Evolutionary conservation across 1,140 invertebrate species (phyloP), one percentile per base, ranked within the genome.

Genomic region (Drosophila insularis): DNA sequence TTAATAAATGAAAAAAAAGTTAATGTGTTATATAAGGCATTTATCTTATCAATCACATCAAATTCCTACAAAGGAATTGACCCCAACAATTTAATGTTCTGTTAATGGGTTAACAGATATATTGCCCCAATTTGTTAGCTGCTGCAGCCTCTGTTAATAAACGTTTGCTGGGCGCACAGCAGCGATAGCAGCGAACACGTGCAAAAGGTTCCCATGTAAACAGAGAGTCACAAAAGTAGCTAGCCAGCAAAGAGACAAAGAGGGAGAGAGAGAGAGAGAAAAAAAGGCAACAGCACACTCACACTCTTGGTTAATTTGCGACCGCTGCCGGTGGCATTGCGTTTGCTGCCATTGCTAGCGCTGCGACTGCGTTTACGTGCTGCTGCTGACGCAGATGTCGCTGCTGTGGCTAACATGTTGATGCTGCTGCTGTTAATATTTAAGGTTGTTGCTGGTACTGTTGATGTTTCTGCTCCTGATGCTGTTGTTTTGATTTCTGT

Each of bases 261-360:
- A 72, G 46, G 39, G 13, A 32, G 39, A 27, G 11, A 54, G 13
- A 56, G 35, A 74, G 35, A 60, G 39, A 65, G 37, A 70, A 37
- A 61, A 10, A 66, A 23, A 78, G 71, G 60, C 40, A 79, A 86
- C 39, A 68, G 74, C 32, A 56, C 37, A 89, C 84, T 89, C 84
- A 89, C 84, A 77, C 84, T 89, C 84, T 89, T 89, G 39, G 80
- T 84, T 74, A 89, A 72, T 71, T 84, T 89, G 70, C 84, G 84
- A 58, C 84, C 80, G 56, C 64, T 64, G 80, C 64, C 76, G 56
- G 43, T 21, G 19, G 76, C 65, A 70, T 81, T 86, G 59, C 82
- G 79, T 63, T 86, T 81, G 82, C 74, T 87, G 64, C 82, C 60
- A 62, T 80, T 86, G 81, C 78, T 86, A 37, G 81, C 66, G 65